Conservation (phyloP, 2,888 invertebrate species). For the Lasioglossum pauxillum region DNA sequence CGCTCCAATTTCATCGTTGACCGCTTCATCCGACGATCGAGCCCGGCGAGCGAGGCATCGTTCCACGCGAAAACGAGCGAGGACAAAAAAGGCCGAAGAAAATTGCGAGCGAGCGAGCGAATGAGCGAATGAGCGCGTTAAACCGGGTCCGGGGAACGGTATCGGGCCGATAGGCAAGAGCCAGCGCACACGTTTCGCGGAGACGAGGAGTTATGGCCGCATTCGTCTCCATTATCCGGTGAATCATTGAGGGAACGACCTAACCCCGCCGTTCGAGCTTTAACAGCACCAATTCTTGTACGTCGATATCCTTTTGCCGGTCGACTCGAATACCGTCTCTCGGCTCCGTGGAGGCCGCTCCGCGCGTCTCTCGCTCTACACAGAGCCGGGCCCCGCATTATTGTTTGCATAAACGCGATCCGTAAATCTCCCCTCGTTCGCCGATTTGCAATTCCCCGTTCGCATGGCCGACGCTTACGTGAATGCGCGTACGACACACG, state of each 20-base stretch:
- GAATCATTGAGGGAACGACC: constrained; percentile 80
- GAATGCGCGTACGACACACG: constrained; percentile 62
- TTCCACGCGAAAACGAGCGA: constrained; percentile 7
- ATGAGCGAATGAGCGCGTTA: constrained; percentile 22
- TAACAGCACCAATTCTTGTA: constrained; percentile 73
- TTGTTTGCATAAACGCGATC: constrained; percentile 82
- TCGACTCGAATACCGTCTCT: constrained; percentile 42
- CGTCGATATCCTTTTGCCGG: constrained; percentile 69
- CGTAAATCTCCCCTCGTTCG: constrained; percentile 71
- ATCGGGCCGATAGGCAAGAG: constrained; percentile 42
- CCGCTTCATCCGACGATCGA: constrained; percentile 24
- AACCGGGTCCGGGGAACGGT: constrained; percentile 25
- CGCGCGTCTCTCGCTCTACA: constrained; percentile 37
- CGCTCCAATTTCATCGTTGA: constrained; percentile 22
- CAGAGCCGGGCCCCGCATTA: constrained; percentile 66
- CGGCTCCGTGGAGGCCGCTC: constrained; percentile 20
- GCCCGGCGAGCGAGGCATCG: not conserved
- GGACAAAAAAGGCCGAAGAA: not conserved
- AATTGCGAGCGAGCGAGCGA: not conserved
- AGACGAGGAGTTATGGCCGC: constrained; percentile 80
- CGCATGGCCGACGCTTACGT: constrained; percentile 60
- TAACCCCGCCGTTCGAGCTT: constrained; percentile 71
- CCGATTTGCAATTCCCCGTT: constrained; percentile 62
- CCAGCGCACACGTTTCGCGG: constrained; percentile 49
- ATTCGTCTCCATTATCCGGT: constrained; percentile 83